These are phyloP conservation scores for Pammene fasciana DNA, from an alignment of 2,888 invertebrate genomes.

Conservation along the genomic window DNA sequence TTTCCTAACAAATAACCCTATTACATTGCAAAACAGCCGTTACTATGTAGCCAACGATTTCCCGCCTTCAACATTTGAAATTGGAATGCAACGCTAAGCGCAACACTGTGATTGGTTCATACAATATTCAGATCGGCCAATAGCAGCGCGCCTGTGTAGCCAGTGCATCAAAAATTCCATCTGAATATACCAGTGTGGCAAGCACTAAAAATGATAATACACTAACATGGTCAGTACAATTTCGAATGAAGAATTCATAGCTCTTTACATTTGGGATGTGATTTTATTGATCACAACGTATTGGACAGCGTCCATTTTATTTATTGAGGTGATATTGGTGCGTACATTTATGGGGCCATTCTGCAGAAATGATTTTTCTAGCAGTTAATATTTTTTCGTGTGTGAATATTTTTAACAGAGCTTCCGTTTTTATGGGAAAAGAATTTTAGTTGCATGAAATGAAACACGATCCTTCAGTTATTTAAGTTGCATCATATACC, in stretches of 20 bases:
- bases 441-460: background rate
- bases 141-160: conserved; percentile 80
- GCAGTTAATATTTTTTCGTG: conserved; percentile 28
- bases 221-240: conserved; percentile 81
- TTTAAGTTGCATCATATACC: too few species aligned
- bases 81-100: conserved; percentile 82
- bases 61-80: conserved; percentile 80
- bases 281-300: conserved; percentile 77
- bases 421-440: background rate
- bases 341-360: conserved; percentile 54
- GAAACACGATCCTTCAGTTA: too few species aligned
- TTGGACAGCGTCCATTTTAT: conserved; percentile 73
- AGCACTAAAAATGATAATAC: conserved; percentile 84
- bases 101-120: conserved; percentile 81
- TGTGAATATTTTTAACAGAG: conserved; percentile 5
- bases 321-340: conserved; percentile 64
- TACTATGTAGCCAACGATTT: conserved; percentile 71
- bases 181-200: conserved; percentile 82
- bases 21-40: conserved; percentile 69
- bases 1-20: conserved; percentile 67
- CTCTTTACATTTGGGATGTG: conserved; percentile 75
- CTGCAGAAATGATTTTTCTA: conserved; percentile 52
- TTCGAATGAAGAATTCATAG: conserved; percentile 82
- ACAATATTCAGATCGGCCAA: conserved; percentile 82
- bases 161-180: conserved; percentile 85